A percentile compares a stretch with the other conserved stretches of the same genome.
Conservation (phyloP, 2,888 invertebrate genomes). For the Amaurobius ferox region DNA sequence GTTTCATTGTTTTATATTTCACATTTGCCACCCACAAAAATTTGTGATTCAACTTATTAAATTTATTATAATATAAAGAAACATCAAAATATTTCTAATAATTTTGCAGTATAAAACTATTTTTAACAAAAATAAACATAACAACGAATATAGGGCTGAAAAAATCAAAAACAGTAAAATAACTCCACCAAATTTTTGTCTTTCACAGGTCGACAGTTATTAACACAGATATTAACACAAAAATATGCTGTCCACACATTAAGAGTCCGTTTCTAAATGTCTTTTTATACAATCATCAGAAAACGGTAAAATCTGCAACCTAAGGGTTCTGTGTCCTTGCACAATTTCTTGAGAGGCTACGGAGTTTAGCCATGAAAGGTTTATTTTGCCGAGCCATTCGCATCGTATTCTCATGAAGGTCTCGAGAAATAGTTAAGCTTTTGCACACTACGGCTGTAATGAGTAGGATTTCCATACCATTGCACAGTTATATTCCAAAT, state of each 20-base stretch:
- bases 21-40: background rate
- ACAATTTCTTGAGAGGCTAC: conserved; percentile 11
- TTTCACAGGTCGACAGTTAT: conserved; percentile 35
- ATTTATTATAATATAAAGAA: background rate
- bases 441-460: too few species aligned
- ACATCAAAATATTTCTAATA: background rate
- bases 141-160: conserved; percentile 12
- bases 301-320: conserved; percentile 13
- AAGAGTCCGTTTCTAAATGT: conserved; percentile 18
- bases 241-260: conserved; percentile 41
- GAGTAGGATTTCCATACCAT: too few species aligned
- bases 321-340: background rate
- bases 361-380: conserved; percentile 16
- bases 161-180: conserved; percentile 44
- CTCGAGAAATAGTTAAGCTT: too few species aligned
- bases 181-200: conserved; percentile 36
- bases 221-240: conserved; percentile 57
- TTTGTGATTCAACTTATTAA: background rate
- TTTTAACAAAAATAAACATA: conserved; percentile 6
- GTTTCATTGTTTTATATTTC: too few species aligned
- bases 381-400: conserved; percentile 20
- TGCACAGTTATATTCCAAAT: too few species aligned
- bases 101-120: conserved; percentile 3
- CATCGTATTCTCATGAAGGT: too few species aligned
- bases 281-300: conserved; percentile 27